Conservation (phyloP, 2,797 vertebrate genomes). For the Craterocephalus amniculus region DNA sequence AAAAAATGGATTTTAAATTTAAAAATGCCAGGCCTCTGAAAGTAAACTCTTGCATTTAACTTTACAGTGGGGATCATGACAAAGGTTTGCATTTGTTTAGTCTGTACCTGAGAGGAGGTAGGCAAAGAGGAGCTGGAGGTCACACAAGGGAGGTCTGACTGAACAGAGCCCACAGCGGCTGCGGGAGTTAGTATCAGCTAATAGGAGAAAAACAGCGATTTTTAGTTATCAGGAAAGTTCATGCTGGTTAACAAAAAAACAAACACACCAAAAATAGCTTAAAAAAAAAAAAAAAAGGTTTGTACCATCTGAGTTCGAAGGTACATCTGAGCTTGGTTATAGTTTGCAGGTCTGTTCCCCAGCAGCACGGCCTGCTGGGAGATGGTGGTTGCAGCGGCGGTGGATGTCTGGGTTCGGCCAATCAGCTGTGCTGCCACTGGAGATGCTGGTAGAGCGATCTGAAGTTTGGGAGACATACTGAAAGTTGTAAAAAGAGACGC, state of each 20-base stretch:
- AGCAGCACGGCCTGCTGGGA: constrained; percentile 94
- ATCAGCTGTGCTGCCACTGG: constrained; percentile 90
- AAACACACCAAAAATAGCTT: too few relatives aligned
- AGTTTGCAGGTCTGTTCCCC: constrained; percentile 89
- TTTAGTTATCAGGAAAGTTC: constrained; percentile 13
- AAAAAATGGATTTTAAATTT: too few relatives aligned
- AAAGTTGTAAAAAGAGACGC: not conserved
- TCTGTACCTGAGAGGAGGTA: constrained; percentile 89
- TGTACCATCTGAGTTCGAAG: constrained; percentile 94
- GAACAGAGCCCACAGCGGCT: constrained; percentile 91
- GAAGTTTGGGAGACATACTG: constrained; percentile 23
- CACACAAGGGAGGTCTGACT: constrained; percentile 92
- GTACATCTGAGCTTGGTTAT: constrained; percentile 96
- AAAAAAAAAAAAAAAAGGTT: constrained; percentile 27
- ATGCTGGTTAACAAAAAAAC: constrained; percentile 23
- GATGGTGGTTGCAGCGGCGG: constrained; percentile 83
- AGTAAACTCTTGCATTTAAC: too few relatives aligned
- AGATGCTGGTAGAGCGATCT: constrained; percentile 91
- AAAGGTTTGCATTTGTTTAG: not conserved
- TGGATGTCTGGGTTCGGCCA: constrained; percentile 87
- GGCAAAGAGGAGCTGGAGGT: constrained; percentile 89
- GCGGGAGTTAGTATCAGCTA: constrained; percentile 96
- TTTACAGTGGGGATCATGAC: not conserved
- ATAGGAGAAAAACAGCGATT: constrained; percentile 42
- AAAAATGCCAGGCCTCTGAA: too few relatives aligned